These are phyloP conservation scores for Catharus minimus DNA, from an alignment of 2,113 vertebrate species.

Conservation along the genomic window DNA sequence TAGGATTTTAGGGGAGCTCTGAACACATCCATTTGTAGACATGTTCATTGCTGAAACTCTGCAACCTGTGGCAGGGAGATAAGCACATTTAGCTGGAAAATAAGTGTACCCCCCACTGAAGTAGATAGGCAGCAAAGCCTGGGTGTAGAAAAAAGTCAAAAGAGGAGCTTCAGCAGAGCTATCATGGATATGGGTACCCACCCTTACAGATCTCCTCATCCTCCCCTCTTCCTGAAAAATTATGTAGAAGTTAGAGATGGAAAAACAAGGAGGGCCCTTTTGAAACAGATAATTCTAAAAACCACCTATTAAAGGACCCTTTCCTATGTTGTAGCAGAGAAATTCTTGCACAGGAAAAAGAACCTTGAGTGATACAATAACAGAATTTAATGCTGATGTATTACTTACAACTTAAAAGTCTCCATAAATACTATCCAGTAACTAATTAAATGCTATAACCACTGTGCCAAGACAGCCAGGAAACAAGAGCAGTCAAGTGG, in stretches of 20 bases:
- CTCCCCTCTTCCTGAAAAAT: not conserved
- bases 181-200: accelerated
- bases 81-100: not conserved
- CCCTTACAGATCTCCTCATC: not conserved
- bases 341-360: not conserved
- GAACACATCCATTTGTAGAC: not conserved
- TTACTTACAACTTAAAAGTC: not conserved
- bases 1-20: not conserved
- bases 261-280: not conserved
- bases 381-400: not conserved
- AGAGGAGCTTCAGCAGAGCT: not conserved
- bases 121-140: not conserved
- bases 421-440: not conserved
- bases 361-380: not conserved
- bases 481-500: accelerated
- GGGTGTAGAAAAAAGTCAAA: not conserved
- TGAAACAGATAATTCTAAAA: not conserved
- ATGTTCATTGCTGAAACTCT: accelerated
- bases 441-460: not conserved
- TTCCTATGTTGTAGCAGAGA: not conserved
- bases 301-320: not conserved
- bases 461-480: not conserved
- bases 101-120: accelerated
- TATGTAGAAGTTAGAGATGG: not conserved
- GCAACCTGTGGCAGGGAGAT: not conserved